A percentile compares a stretch with the other conserved stretches of the same genome.
Conservation (phyloP, 2,113 vertebrate genomes). For the Pseudonaja textilis region DNA sequence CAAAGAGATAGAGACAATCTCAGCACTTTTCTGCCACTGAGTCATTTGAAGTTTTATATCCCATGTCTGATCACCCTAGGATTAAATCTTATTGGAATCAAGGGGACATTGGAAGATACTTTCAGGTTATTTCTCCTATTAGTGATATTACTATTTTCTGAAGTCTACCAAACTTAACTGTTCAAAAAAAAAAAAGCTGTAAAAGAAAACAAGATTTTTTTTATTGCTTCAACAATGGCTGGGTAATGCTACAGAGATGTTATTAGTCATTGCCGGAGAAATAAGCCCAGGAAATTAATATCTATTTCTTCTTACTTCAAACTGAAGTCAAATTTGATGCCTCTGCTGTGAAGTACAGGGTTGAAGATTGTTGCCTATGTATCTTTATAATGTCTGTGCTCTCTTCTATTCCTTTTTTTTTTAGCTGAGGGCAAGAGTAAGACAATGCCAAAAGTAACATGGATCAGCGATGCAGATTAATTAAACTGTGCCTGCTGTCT, state of each 20-base stretch:
- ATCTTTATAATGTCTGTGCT: background rate
- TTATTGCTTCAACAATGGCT: background rate
- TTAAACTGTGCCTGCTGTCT: constrained; percentile 18
- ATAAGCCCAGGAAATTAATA: background rate
- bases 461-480: constrained; percentile 1
- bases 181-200: background rate
- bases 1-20: background rate
- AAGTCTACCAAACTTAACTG: background rate
- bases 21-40: background rate
- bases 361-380: background rate
- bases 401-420: constrained; percentile 3
- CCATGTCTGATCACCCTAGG: background rate
- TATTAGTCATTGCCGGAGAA: background rate
- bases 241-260: background rate
- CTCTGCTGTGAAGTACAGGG: background rate
- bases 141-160: background rate
- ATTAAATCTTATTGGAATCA: background rate
- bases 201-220: background rate
- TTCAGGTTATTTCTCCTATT: background rate
- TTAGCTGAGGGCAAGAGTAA: background rate
- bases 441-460: constrained; percentile 3
- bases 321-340: background rate
- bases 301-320: background rate
- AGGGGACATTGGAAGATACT: background rate
- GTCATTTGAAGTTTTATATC: background rate